Base-by-base conservation (phyloP, 1,140 invertebrate genomes). In the Meloidogyne hapla region DNA sequence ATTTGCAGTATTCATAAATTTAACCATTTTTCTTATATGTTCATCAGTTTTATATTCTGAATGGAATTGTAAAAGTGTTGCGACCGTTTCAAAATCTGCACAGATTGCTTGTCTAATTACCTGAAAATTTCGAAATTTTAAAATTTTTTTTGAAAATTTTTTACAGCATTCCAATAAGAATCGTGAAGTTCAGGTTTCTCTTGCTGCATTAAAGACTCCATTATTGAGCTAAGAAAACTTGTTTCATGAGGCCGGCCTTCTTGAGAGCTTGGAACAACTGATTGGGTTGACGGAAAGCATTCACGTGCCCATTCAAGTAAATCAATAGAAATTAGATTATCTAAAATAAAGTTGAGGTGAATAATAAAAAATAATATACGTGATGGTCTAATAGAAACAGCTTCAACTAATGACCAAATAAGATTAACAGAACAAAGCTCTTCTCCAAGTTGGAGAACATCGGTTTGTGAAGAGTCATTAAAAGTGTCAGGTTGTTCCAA, bases 241-340 rank as follows among this genome's bases (percentile, higher is more conserved):
- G 71, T 25, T 21, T 73, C 71, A 23, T 21, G 23, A 3, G 38
- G 5, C 2, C 21, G 71, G 4, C 56, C 21, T 23, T 21, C 25
- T 26, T 73, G 71, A 1, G 23, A 33, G 64, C 56, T 73, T 38
- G 71, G 71, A 63, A 73, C 18, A 42, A 73, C 21, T 15, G 71
- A 73, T 28, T 73, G 71, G 8, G 56, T n/a, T 0, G 71, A 73
- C 8, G 71, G 71, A 63, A 73, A 73, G 64, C 71, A 73, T 64
- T 73, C 71, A 64, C 56, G 48, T 18, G 71, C 71, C 71, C 71
- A 73, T 21, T 73, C 71, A 64, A 73, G 71, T 40, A 73, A 73
- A 73, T 73, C 71, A n/a, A 73, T 33, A 21, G 64, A 61, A n/a
- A 73, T 73, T 38, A 73, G 28, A 73, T 73, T 73, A 21, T 73